Percentiles rank a stretch among this genome's conserved stretches.
Evolutionary conservation across 2,888 invertebrate genomes (phyloP).

Genomic region (Netelia melanura): DNA sequence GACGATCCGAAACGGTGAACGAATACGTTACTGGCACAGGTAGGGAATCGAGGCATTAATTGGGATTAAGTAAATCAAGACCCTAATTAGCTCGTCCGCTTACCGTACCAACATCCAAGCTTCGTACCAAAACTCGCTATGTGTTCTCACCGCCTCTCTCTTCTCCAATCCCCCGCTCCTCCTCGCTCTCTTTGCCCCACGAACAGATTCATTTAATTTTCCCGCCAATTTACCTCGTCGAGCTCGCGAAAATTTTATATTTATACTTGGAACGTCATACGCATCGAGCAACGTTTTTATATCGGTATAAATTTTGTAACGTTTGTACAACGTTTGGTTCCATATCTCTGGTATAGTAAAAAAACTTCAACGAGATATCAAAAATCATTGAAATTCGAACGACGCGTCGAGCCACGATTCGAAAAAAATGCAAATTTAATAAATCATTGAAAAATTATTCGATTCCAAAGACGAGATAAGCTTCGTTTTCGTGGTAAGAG

Average conservation of each 20-base stretch:
- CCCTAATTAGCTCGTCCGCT: constrained; percentile 84
- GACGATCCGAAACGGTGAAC: constrained; percentile 42
- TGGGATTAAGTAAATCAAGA: constrained; percentile 85
- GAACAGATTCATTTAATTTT: constrained; percentile 74
- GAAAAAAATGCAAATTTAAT: no score
- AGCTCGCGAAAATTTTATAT: constrained; percentile 64
- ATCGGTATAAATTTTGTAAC: constrained; percentile 1
- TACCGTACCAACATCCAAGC: constrained; percentile 67
- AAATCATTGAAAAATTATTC: no score
- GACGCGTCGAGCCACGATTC: no score
- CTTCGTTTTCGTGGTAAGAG: no score
- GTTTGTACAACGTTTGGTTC: background rate
- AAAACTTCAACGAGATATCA: no score
- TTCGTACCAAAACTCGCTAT: constrained; percentile 29
- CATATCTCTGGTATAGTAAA: no score
- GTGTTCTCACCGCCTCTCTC: constrained; percentile 66
- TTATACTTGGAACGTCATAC: constrained; percentile 56
- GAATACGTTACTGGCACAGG: constrained; percentile 69
- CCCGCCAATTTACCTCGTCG: constrained; percentile 74
- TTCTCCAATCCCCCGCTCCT: constrained; percentile 49
- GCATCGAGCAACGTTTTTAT: background rate
- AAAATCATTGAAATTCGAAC: no score
- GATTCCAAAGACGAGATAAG: no score
- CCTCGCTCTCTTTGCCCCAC: background rate
- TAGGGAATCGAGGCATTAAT: constrained; percentile 82